phyloP scores from a whole-genome alignment of 2,888 invertebrate genomes.

The Epinotia bilunana region DNA sequence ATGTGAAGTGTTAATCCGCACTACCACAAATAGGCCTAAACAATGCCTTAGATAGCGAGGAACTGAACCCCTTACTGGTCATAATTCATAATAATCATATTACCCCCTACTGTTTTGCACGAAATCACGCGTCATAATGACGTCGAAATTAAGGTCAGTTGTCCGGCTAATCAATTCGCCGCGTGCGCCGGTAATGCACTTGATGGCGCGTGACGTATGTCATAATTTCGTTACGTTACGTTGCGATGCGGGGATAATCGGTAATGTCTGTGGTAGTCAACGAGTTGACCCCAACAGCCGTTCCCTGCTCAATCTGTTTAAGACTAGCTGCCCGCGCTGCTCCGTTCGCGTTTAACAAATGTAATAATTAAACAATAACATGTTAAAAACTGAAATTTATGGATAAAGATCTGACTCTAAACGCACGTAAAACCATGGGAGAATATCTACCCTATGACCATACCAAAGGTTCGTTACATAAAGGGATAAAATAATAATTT shows the following conservation, averaged over 20 bases:
- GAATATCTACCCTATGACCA: no score
- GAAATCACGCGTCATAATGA: slow-evolving; percentile 22
- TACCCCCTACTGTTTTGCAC: slow-evolving; percentile 24
- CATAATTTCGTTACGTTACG: slow-evolving; percentile 18
- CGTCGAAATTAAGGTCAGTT: slow-evolving; percentile 24
- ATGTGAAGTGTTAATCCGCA: background rate
- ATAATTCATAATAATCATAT: no score
- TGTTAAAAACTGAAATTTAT: no score
- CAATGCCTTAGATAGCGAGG: background rate
- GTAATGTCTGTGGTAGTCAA: background rate
- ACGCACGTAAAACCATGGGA: no score
- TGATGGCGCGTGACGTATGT: slow-evolving; percentile 30
- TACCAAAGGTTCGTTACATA: no score
- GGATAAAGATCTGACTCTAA: no score
- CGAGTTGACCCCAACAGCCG: background rate
- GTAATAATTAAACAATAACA: no score
- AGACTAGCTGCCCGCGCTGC: no score
- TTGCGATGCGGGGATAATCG: background rate
- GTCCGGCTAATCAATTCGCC: slow-evolving; percentile 28
- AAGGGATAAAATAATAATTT: no score
- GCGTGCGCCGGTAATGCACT: slow-evolving; percentile 19
- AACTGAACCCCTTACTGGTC: background rate
- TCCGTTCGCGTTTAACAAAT: no score
- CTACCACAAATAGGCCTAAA: no score
- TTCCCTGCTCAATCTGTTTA: no score